Conservation (phyloP, 2,888 invertebrate species). For the Polietes domitor region DNA sequence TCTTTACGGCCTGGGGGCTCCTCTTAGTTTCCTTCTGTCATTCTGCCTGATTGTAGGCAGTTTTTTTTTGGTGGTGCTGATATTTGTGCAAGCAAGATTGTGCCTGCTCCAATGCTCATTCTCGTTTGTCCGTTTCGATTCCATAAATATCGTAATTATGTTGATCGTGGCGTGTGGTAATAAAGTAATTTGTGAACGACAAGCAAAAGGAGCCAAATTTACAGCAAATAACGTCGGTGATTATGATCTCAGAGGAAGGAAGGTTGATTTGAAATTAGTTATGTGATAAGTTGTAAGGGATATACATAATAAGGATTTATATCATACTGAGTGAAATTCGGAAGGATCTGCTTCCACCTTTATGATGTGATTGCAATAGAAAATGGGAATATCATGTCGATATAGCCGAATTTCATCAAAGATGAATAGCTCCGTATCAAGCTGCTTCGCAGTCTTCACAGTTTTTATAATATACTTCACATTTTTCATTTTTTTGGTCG, state of each 20-base stretch:
- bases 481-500: no score
- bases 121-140: conserved; percentile 35
- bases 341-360: no score
- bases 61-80: no score
- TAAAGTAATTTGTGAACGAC: conserved; percentile 56
- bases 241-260: not conserved
- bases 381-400: no score
- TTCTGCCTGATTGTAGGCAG: not conserved
- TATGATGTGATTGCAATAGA: no score
- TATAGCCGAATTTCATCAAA: no score
- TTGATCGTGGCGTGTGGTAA: conserved; percentile 53
- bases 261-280: not conserved
- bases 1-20: conserved; percentile 20
- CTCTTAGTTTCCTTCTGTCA: not conserved
- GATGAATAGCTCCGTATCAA: no score
- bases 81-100: not conserved
- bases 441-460: no score
- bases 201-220: not conserved
- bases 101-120: conserved; percentile 9
- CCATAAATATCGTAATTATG: conserved; percentile 56
- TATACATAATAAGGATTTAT: no score
- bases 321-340: no score
- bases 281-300: not conserved
- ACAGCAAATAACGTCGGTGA: not conserved
- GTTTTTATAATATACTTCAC: no score